phyloP scores from a whole-genome alignment of 2,888 invertebrate species.

The Metacarcinus magister region DNA sequence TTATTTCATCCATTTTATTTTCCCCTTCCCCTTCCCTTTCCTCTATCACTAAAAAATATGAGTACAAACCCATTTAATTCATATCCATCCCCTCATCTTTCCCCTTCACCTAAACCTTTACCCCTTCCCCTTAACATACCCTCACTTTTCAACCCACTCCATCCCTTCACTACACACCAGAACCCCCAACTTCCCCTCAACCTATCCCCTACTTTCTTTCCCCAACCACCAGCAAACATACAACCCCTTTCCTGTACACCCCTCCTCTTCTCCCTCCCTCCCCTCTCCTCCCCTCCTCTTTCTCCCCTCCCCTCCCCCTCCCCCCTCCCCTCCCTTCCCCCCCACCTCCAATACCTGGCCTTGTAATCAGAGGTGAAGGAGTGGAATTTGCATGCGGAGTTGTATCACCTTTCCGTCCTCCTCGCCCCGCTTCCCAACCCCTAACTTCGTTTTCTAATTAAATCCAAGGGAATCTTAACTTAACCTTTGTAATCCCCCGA shows the following conservation, averaged over 20 bases:
- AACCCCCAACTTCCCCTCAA: not conserved
- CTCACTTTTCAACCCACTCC: not conserved
- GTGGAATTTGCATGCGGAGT: not conserved
- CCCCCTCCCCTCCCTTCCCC: not conserved
- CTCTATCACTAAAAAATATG: not conserved
- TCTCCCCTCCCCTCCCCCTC: not conserved
- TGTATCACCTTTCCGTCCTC: constrained; percentile 34
- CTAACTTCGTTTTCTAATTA: constrained; percentile 37
- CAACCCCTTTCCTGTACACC: not conserved
- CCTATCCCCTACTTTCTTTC: not conserved
- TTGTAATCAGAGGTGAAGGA: not conserved
- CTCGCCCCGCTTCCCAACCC: not conserved
- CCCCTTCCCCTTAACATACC: not conserved
- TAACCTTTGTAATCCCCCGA: constrained; percentile 37
- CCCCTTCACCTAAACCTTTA: too few species aligned
- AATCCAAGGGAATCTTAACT: not conserved
- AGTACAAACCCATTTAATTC: too few species aligned
- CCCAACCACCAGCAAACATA: not conserved
- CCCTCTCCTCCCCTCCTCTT: not conserved
- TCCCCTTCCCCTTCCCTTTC: not conserved
- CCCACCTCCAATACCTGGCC: not conserved
- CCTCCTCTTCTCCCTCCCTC: not conserved
- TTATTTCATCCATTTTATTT: not conserved
- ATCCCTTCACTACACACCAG: not conserved
- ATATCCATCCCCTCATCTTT: too few species aligned